Percentiles rank a stretch among this genome's conserved stretches.
Conservation (phyloP, 2,113 vertebrate species). For the Pterocles gutturalis region DNA sequence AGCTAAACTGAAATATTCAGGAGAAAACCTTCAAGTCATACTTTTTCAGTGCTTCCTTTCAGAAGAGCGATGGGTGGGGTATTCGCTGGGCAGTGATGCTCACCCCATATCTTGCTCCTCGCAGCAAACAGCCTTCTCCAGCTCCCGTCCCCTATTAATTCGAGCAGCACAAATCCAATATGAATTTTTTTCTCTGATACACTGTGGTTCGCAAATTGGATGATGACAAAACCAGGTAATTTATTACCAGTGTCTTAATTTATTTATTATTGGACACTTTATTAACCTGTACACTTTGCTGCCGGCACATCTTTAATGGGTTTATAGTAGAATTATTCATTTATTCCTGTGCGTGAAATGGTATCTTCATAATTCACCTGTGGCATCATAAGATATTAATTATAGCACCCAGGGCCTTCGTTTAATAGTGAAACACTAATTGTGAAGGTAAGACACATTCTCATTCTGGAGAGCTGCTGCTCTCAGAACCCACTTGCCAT, state of each 20-base stretch:
- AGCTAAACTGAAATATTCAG: constrained; percentile 43
- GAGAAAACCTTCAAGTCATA: not conserved
- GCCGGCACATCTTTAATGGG: constrained; percentile 56
- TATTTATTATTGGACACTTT: constrained; percentile 71
- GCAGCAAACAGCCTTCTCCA: not conserved
- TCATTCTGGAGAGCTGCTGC: not conserved
- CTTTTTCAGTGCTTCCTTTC: not conserved
- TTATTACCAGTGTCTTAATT: constrained; percentile 72
- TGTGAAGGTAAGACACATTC: constrained; percentile 46
- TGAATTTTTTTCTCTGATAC: constrained; percentile 16
- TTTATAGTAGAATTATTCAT: constrained; percentile 66
- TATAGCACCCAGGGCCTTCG: constrained; percentile 27
- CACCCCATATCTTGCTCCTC: accelerated
- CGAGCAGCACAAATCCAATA: constrained; percentile 20
- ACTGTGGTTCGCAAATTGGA: constrained; percentile 46
- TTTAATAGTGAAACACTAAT: constrained; percentile 52
- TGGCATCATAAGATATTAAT: constrained; percentile 68
- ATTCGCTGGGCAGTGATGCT: not conserved
- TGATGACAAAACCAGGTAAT: constrained; percentile 64
- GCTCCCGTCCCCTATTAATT: not conserved
- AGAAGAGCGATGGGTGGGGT: not conserved
- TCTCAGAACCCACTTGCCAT: not conserved
- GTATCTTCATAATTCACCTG: constrained; percentile 63
- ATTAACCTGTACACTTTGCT: constrained; percentile 72
- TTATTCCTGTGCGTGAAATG: constrained; percentile 50